A percentile compares a stretch with the other conserved stretches of the same genome.
Conservation (phyloP, 2,888 invertebrate genomes). For the Rambutsinella grinnellia region DNA sequence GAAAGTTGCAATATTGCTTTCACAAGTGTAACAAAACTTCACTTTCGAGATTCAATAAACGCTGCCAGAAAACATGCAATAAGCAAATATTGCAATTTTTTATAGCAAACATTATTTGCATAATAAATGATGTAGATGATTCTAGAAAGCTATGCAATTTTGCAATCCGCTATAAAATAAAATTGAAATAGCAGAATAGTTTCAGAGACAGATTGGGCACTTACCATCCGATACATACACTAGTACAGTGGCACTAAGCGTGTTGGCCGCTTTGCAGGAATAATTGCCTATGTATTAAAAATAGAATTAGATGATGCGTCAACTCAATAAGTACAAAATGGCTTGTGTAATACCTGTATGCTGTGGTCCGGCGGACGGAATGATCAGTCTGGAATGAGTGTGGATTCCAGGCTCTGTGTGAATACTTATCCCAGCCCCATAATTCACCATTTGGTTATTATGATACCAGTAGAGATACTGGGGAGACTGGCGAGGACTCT, state of each 20-base stretch:
- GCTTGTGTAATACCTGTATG: constrained; percentile 59
- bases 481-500: constrained; percentile 83
- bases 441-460: constrained; percentile 94
- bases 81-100: too few species aligned
- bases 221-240: constrained; percentile 93
- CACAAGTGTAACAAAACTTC: too few species aligned
- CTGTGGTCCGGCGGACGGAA: constrained; percentile 64
- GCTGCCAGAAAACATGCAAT: too few species aligned
- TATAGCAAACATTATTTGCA: too few species aligned
- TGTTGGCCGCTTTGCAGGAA: constrained; percentile 90
- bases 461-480: constrained; percentile 97
- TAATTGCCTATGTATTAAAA: constrained; percentile 81
- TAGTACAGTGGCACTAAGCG: constrained; percentile 85
- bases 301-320: background rate
- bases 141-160: too few species aligned
- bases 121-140: too few species aligned
- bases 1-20: too few species aligned
- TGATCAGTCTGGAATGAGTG: constrained; percentile 78
- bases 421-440: constrained; percentile 78
- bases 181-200: too few species aligned
- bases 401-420: constrained; percentile 81
- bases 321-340: background rate
- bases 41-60: too few species aligned
- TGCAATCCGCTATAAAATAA: too few species aligned
- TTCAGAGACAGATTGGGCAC: too few species aligned